A percentile compares a stretch with the other conserved stretches of the same genome.
phyloP scores from a whole-genome alignment of 2,797 vertebrate species.

The Sebastes matsubarae region DNA sequence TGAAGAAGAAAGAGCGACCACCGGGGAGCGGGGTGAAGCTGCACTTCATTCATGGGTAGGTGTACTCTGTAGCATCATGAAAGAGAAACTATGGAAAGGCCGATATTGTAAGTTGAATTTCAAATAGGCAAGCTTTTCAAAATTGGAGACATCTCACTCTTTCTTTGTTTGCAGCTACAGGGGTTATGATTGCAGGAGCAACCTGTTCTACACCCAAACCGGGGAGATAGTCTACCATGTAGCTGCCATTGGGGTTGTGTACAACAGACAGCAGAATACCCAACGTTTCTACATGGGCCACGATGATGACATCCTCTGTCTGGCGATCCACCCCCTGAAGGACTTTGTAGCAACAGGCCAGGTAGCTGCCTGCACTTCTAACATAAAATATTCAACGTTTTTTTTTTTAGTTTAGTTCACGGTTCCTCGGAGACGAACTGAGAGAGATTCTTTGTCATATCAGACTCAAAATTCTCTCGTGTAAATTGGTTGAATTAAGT shows the following conservation, averaged over 20 bases:
- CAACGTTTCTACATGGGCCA: slow-evolving; percentile 98
- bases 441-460: background rate
- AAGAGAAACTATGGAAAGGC: background rate
- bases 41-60: slow-evolving; percentile 97
- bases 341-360: slow-evolving; percentile 98
- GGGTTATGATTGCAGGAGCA: slow-evolving; percentile 80
- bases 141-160: background rate
- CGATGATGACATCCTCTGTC: slow-evolving; percentile 96
- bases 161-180: slow-evolving; percentile 69
- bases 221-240: slow-evolving; percentile 99
- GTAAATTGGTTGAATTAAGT: background rate
- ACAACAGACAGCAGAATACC: slow-evolving; percentile 96
- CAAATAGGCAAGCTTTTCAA: background rate
- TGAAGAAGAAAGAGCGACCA: slow-evolving; percentile 91
- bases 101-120: background rate
- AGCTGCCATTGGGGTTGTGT: slow-evolving; percentile 95
- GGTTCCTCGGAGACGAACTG: background rate
- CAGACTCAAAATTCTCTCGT: background rate
- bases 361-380: slow-evolving; percentile 75
- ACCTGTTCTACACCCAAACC: slow-evolving; percentile 96
- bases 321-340: slow-evolving; percentile 95
- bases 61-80: background rate
- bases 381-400: slow-evolving; percentile 8
- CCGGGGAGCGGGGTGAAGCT: slow-evolving; percentile 92
- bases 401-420: background rate